Evolutionary conservation across 2,113 vertebrate species (phyloP), one percentile per base, ranked within the genome.

Genomic region (Notarius lentiginosus): DNA sequence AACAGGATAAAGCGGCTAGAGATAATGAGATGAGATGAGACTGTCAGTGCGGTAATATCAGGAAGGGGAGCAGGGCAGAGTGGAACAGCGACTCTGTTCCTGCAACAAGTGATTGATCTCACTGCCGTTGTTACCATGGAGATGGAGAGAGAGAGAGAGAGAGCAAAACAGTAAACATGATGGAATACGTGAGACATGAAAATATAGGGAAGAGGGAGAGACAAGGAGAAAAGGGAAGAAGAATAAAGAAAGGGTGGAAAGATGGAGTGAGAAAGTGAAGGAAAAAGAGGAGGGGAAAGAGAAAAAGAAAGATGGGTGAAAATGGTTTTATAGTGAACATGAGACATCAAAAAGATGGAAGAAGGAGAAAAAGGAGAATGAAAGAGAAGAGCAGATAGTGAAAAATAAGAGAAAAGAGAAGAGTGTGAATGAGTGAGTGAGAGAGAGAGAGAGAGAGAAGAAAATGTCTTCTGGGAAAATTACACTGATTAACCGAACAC

Each of bases 71-170:
- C 18, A 4, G 56, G 47, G 55, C 3, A 14, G 83, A 81, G 15
- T 51, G 55, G 20, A 56, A 24, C 82, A 58, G 20, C 27, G n/a
- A 30, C 85, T 86, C 60, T 75, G 49, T 82, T 84, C 77, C 18
- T 82, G 84, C 81, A 77, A 85, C 84, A 87, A 87, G 60, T 85
- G 70, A 63, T 68, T 85, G 47, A 89, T 81, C 75, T 84, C 47
- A n/a, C 83, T 84, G 82, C 82, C 58, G 56, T 17, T 47, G 79
- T 86, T 87, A 86, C 89, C 72, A 83, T 87, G 79, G 83, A 79
- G 60, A 89, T 4, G 15, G 82, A 65, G n/a, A 22, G 53, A 60
- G 27, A 30, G 51, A 73, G 60, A 10, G 41, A 41, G 58, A 51
- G 41, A n/a, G 53, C 20, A 2, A 14, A 20, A 75, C 53, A 47